Conservation (phyloP, 2,113 vertebrate genomes). For the Pterophyllum scalare region DNA sequence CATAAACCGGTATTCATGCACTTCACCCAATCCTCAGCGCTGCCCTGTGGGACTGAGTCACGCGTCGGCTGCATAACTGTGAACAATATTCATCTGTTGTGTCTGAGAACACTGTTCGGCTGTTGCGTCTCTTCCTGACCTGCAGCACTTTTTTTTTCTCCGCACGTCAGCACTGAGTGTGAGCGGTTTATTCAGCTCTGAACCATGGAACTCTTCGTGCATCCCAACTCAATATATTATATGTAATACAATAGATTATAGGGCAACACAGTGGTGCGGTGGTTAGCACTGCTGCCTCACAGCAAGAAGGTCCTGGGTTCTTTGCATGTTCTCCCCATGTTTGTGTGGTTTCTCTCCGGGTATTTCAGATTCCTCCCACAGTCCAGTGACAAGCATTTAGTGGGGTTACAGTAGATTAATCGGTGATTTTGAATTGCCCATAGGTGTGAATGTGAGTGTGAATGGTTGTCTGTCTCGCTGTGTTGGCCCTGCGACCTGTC, state of each 20-base stretch:
- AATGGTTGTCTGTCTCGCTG: too few relatives aligned
- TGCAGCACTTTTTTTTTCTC: neutral
- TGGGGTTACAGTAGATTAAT: too few relatives aligned
- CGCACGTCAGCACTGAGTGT: slow-evolving; percentile 8
- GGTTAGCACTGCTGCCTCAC: too few relatives aligned
- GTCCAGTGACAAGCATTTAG: too few relatives aligned
- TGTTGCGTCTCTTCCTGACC: slow-evolving; percentile 27
- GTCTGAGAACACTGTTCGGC: slow-evolving; percentile 53
- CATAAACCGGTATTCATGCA: neutral
- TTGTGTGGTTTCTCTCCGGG: too few relatives aligned
- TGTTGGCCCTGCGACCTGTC: too few relatives aligned
- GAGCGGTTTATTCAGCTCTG: slow-evolving; percentile 13
- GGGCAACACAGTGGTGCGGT: too few relatives aligned
- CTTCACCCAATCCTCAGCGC: neutral
- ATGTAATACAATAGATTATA: neutral
- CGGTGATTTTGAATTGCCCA: too few relatives aligned
- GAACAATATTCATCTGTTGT: slow-evolving; percentile 57
- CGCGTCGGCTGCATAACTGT: slow-evolving; percentile 41
- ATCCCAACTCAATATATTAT: slow-evolving; percentile 1
- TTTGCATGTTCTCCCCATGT: too few relatives aligned
- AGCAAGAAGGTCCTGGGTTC: too few relatives aligned
- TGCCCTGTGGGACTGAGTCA: slow-evolving; percentile 50
- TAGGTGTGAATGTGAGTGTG: too few relatives aligned
- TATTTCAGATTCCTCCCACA: too few relatives aligned
- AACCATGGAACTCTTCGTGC: slow-evolving; percentile 8